phyloP scores from a whole-genome alignment of 2,797 vertebrate genomes.

The Phaenicophaeus curvirostris region DNA sequence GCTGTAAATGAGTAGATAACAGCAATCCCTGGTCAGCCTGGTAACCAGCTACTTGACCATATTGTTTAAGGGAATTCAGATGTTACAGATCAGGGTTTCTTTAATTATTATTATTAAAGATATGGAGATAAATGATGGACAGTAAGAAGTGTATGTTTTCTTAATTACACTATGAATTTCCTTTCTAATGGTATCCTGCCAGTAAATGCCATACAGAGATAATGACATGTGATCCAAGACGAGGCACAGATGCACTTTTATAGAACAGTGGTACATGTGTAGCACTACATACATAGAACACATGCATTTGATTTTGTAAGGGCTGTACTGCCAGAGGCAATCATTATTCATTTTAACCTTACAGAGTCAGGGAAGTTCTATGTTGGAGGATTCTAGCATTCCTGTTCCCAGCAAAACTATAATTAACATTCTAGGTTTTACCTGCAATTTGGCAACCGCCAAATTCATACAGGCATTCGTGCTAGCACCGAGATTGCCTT shows the following conservation, averaged over 20 bases:
- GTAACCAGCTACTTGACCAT: not conserved
- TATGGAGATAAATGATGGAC: not conserved
- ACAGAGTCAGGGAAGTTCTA: not conserved
- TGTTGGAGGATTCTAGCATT: not conserved
- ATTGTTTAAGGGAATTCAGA: constrained; percentile 1
- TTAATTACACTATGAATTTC: constrained; percentile 22
- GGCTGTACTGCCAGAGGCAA: constrained; percentile 25
- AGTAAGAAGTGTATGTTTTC: constrained; percentile 20
- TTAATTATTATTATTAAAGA: not conserved
- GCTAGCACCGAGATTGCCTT: not conserved
- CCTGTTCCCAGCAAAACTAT: not conserved
- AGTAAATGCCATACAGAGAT: constrained; percentile 30
- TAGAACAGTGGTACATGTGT: constrained; percentile 15
- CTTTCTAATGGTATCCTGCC: constrained; percentile 21
- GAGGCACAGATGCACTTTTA: constrained; percentile 46
- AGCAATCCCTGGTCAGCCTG: not conserved
- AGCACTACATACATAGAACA: constrained; percentile 27
- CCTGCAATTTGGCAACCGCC: not conserved
- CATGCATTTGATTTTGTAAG: not conserved
- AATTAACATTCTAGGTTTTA: constrained; percentile 27
- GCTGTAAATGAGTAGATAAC: not conserved
- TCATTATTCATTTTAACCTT: not conserved
- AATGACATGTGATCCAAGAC: constrained; percentile 39
- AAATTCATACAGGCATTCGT: not conserved
- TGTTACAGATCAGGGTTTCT: not conserved